Base-by-base conservation (phyloP, 2,888 invertebrate species). In the Acrobasis suavella region DNA sequence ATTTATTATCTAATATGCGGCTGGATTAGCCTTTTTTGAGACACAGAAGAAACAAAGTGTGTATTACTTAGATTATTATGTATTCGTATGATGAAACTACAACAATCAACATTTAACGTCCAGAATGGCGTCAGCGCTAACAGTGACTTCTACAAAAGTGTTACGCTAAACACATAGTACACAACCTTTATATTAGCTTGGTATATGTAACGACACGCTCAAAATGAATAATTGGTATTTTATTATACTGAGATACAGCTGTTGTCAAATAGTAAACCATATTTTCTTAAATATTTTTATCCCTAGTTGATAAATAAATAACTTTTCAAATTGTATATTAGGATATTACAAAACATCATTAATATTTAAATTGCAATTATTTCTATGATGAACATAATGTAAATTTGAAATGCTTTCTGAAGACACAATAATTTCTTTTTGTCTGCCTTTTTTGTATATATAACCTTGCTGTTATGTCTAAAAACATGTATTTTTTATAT, bases 181-280 rank as follows among this genome's bases (percentile, higher is more conserved):
- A 88, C 87, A 89, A 89, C 87, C 86, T 75, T 85, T 76, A 78
- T 74, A 69, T 68, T 74, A 78, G 78, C 77, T 77, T 81, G 78
- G 73, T 63, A 66, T 55, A 67, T 72, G 68, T 51, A 65, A 66
- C 69, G 62, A 32, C 59, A 12, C 1, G 22, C 56, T 42, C 1
- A 42, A 12, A 56, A 46, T 17, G 42, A 56, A 56, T 56, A 46
- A 56, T 16, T 39, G 17, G 9, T 37, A 16, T 32, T 32, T 2
- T 8, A 16, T 32, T 32, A 8, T 8, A 32, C 32, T 32, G 32
- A 32, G 32, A 32, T 32, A 32, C 32, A 32, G 2, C 32, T 32
- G 32, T 32, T 32, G 8, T 22, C 32, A 32, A 32, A 32, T 8
- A 32, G 32, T 5, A 32, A 32, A 32, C 32, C 8, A 32, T 32